These are phyloP conservation scores for Cavia porcellus DNA, from an alignment of 2,113 vertebrate genomes.

Conservation along the genomic window DNA sequence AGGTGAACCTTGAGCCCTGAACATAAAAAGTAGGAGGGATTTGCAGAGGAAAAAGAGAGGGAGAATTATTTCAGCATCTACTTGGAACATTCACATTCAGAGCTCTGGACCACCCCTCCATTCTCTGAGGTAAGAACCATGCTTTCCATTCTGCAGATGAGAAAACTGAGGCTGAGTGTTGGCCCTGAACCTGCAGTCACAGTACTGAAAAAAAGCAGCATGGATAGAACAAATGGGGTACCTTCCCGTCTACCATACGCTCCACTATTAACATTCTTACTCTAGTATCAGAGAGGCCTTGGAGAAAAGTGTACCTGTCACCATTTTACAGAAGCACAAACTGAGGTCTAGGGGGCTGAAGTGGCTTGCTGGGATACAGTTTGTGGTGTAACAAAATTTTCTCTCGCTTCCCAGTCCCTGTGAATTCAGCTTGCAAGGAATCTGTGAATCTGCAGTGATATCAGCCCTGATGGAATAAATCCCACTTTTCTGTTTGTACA, in stretches of 20 bases:
- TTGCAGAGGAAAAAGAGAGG: neutral
- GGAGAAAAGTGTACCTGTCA: neutral
- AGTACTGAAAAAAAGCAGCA: neutral
- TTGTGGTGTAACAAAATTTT: neutral
- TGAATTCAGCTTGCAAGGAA: neutral
- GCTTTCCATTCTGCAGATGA: neutral
- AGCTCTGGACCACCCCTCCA: neutral
- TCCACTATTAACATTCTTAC: neutral
- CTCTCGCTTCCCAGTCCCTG: neutral
- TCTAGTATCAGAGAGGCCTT: neutral
- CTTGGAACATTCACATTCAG: neutral
- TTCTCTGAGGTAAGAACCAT: neutral
- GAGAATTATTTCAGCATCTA: neutral
- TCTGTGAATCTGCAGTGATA: neutral
- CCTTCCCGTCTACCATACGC: neutral
- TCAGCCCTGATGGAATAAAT: neutral
- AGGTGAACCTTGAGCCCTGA: neutral
- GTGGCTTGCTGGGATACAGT: neutral
- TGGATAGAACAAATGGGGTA: neutral
- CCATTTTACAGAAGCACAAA: conserved; percentile 14
- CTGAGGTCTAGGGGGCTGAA: neutral
- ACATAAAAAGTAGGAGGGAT: neutral
- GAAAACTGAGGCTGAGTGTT: neutral
- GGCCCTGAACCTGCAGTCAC: neutral
- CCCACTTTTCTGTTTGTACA: neutral